Percentiles rank a stretch among this genome's conserved stretches.
These are phyloP conservation scores for Athene noctua DNA, from an alignment of 2,113 vertebrate genomes.

Conservation along the genomic window DNA sequence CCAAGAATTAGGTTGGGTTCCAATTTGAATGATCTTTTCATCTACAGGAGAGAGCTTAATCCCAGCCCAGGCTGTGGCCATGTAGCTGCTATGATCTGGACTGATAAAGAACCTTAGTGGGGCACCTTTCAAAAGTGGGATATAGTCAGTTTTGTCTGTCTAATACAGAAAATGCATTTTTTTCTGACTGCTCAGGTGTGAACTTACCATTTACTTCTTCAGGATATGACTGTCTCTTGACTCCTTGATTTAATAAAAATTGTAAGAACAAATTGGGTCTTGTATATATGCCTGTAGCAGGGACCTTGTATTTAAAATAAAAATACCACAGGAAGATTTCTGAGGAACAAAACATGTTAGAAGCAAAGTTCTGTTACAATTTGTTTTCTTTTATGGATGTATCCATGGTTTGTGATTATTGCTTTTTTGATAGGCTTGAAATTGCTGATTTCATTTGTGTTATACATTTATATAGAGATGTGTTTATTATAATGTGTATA, in stretches of 20 bases:
- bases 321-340: not conserved
- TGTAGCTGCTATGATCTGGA: not conserved
- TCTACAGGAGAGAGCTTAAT: not conserved
- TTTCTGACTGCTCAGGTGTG: not conserved
- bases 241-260: not conserved
- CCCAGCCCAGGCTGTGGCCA: not conserved
- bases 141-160: not conserved
- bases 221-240: not conserved
- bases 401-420: not conserved
- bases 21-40: not conserved
- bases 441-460: not conserved
- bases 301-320: not conserved
- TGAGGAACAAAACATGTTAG: not conserved
- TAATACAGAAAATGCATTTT: not conserved
- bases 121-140: not conserved
- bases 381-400: not conserved
- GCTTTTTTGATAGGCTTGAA: not conserved
- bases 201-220: not conserved
- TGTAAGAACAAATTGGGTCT: not conserved
- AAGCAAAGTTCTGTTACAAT: not conserved
- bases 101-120: not conserved
- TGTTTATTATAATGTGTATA: not conserved
- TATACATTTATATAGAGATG: not conserved
- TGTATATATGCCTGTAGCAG: not conserved
- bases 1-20: not conserved